Conservation (phyloP, 2,888 invertebrate species). For the Ganaspis brasiliensis region DNA sequence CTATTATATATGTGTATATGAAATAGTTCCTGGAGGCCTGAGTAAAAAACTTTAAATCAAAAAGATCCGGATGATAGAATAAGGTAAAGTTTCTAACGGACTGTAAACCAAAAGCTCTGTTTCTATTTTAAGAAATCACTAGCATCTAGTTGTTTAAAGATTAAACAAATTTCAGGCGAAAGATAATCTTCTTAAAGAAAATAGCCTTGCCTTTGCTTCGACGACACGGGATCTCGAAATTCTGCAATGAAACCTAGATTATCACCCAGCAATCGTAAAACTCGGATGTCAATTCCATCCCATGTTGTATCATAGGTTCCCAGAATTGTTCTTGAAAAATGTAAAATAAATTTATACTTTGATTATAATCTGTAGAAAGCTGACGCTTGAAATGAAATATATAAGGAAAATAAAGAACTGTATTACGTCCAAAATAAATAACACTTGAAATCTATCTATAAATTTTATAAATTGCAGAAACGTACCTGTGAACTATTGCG, state of each 20-base stretch:
- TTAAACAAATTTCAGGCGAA: not conserved
- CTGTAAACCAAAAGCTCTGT: no score
- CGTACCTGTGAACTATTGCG: not conserved
- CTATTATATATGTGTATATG: no score
- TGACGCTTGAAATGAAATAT: constrained; percentile 5
- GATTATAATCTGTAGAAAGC: not conserved
- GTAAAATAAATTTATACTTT: constrained; percentile 1
- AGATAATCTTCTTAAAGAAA: constrained; percentile 35
- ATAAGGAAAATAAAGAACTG: not conserved
- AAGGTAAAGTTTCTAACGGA: no score
- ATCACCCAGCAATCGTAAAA: constrained; percentile 84
- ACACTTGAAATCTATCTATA: not conserved
- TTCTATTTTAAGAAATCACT: no score
- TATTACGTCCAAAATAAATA: constrained; percentile 1
- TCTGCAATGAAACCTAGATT: constrained; percentile 88
- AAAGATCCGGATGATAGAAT: no score
- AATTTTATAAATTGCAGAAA: constrained; percentile 6
- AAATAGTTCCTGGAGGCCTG: no score
- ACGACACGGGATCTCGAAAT: constrained; percentile 84
- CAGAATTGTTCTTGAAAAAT: constrained; percentile 70
- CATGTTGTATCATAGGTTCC: constrained; percentile 82
- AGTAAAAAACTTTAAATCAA: no score
- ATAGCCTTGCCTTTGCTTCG: constrained; percentile 80
- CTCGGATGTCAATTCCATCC: constrained; percentile 89
- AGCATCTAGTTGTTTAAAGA: no score